phyloP scores from a whole-genome alignment of 2,797 vertebrate genomes.

The Muraenolepis orangiensis region DNA sequence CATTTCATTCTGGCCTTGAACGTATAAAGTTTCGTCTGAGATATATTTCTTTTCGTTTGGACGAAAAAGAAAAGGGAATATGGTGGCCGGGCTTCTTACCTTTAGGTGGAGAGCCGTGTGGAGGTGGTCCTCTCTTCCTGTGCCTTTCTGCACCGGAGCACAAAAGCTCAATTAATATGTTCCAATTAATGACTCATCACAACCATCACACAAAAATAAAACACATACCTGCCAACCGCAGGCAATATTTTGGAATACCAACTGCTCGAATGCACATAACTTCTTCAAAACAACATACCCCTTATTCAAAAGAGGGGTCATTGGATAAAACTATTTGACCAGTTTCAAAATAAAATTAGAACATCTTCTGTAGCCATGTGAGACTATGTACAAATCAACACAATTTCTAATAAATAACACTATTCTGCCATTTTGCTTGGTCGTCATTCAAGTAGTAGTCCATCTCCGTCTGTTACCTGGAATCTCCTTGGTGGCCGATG shows the following conservation, averaged over 20 bases:
- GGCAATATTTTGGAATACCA: background rate
- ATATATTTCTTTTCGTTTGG: constrained; percentile 33
- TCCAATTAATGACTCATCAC: background rate
- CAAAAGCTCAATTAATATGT: constrained; percentile 13
- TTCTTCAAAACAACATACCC: background rate
- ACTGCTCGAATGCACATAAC: background rate
- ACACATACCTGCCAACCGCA: background rate
- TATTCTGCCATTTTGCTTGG: background rate
- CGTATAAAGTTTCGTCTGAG: background rate
- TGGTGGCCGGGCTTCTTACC: constrained; percentile 63
- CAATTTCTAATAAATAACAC: background rate
- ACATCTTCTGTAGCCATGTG: background rate
- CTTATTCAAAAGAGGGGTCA: background rate
- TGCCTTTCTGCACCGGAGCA: constrained; percentile 63
- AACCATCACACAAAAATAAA: background rate
- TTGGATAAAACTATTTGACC: background rate
- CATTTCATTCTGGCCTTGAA: constrained; percentile 46
- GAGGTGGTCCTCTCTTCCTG: constrained; percentile 40
- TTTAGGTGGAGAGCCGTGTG: constrained; percentile 46
- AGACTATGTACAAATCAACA: too few species aligned
- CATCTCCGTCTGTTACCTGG: background rate
- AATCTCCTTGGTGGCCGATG: background rate
- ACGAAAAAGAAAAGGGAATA: constrained; percentile 29
- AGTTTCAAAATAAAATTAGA: background rate
- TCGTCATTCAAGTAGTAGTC: background rate